phyloP scores from a whole-genome alignment of 2,113 vertebrate species.

The Chamaea fasciata region DNA sequence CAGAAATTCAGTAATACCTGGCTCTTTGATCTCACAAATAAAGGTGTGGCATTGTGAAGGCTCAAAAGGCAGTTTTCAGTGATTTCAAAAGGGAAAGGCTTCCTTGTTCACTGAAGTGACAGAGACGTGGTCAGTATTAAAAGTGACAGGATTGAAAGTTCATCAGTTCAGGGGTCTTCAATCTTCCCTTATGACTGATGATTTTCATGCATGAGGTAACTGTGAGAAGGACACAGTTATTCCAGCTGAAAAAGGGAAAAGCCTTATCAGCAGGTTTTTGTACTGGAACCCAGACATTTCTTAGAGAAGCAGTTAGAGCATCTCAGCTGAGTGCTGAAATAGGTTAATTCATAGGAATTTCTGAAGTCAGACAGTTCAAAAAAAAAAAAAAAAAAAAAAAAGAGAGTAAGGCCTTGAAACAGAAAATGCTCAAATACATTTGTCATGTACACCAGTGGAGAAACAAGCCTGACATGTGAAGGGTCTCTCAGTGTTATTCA shows the following conservation, averaged over 20 bases:
- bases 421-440: not conserved
- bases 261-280: not conserved
- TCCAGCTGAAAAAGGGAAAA: not conserved
- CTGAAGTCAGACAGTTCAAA: not conserved
- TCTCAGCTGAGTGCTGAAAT: not conserved
- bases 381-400: not conserved
- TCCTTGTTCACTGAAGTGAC: not conserved
- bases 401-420: not conserved
- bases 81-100: not conserved
- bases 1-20: not conserved
- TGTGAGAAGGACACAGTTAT: not conserved
- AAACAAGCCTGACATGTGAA: accelerated
- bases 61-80: not conserved
- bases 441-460: not conserved
- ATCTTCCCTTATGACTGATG: not conserved
- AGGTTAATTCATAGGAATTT: not conserved
- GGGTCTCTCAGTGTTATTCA: not conserved
- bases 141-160: not conserved
- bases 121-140: not conserved
- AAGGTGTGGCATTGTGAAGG: not conserved
- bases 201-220: not conserved
- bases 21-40: not conserved
- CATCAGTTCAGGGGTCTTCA: not conserved
- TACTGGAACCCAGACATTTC: not conserved
- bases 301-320: not conserved